phyloP scores from a whole-genome alignment of 2,888 invertebrate species.

The Philaethria dido region DNA sequence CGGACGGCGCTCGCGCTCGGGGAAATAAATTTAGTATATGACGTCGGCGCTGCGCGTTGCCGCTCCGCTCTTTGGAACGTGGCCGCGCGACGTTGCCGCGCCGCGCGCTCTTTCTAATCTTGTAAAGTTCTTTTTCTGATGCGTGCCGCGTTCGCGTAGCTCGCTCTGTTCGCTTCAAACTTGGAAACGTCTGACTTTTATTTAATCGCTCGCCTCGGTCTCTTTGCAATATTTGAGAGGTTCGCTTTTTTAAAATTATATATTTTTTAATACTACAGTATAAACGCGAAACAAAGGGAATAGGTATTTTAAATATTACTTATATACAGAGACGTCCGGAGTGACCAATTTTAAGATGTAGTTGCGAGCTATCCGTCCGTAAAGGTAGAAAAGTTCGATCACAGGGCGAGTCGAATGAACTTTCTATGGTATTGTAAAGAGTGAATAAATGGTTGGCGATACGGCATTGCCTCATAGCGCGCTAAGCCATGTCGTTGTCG shows the following conservation, averaged over 20 bases:
- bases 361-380: constrained; percentile 46
- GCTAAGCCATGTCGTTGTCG: constrained; percentile 72
- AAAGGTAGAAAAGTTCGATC: constrained; percentile 79
- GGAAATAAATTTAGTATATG: constrained; percentile 84
- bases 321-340: not conserved
- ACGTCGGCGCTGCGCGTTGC: constrained; percentile 79
- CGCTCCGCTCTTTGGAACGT: constrained; percentile 77
- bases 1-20: constrained; percentile 80
- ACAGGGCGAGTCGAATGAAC: constrained; percentile 77
- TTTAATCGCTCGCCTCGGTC: constrained; percentile 77
- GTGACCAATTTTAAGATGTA: constrained; percentile 36
- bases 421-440: constrained; percentile 83
- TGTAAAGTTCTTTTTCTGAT: constrained; percentile 84
- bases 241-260: constrained; percentile 51
- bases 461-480: constrained; percentile 79
- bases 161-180: constrained; percentile 79
- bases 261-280: constrained; percentile 1
- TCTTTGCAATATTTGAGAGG: constrained; percentile 72
- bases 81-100: constrained; percentile 79
- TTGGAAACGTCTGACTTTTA: constrained; percentile 80
- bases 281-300: not conserved
- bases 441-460: constrained; percentile 79
- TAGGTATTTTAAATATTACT: not conserved
- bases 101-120: constrained; percentile 83
- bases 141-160: constrained; percentile 80